Evolutionary conservation across 2,888 invertebrate genomes (phyloP), one percentile per base, ranked within the genome.

Genomic region (Diabrotica balteata): DNA sequence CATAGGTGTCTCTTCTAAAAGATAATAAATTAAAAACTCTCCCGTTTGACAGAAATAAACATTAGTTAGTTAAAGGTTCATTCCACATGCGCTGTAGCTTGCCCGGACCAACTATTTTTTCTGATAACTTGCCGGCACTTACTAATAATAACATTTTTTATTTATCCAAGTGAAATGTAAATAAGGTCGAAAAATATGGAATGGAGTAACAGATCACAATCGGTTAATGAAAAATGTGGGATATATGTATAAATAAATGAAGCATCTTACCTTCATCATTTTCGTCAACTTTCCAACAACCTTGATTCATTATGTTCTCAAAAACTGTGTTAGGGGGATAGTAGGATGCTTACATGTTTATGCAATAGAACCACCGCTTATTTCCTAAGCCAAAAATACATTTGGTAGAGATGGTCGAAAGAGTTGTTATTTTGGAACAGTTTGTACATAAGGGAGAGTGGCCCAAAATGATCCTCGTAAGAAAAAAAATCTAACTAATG

Each of bases 241-340:
- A 11, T 58, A 8, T 11, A n/a, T 17, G 45, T 32, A 32, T 32
- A 32, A 32, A 32, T 32, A 32, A 47, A 46, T 43, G 11, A 11
- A 51, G n/a, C 47, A 9, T 49, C 55, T 60, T 83, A 85, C 85
- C 85, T 83, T 84, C 82, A 70, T 84, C 84, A 69, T 82, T 81
- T 66, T 83, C 81, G 72, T 83, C 82, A 66, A 82, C 77, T 77
- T 84, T 84, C 84, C 84, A 84, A 70, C 83, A 82, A 52, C 80
- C 84, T 66, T 79, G 80, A 73, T 80, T 79, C 83, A 84, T 84
- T 68, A 43, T 68, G 11, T 59, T 62, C 22, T n/a, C 44, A 46
- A 42, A 54, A 53, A 50, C 17, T 46, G 17, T 60, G 55, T 52
- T n/a, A 44, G 11, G 11, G 11, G 2, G 42, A 50, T 43, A 44